phyloP scores from a whole-genome alignment of 2,113 vertebrate species.

The Thomomys bottae region DNA sequence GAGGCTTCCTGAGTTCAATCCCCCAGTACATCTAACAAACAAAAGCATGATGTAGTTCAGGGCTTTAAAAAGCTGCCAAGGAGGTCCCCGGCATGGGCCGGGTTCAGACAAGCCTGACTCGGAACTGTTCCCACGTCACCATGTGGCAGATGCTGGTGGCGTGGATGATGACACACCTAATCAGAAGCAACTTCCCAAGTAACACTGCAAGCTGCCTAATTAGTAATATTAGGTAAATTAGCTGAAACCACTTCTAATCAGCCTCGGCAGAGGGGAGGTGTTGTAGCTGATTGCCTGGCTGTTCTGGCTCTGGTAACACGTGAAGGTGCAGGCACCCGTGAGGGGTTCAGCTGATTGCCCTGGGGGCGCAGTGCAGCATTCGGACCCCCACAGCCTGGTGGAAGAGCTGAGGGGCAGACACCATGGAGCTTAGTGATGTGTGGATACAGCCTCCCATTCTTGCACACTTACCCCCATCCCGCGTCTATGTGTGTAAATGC shows the following conservation, averaged over 20 bases:
- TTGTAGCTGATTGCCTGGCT: slow-evolving; percentile 80
- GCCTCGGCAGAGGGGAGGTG: slow-evolving; percentile 78
- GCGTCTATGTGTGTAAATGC: neutral
- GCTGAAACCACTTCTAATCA: slow-evolving; percentile 85
- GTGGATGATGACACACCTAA: slow-evolving; percentile 75
- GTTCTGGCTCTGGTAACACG: slow-evolving; percentile 78
- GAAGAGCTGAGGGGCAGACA: slow-evolving; percentile 9
- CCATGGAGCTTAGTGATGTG: neutral
- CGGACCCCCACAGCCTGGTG: too few species aligned
- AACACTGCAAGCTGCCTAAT: slow-evolving; percentile 75
- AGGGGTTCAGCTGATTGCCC: slow-evolving; percentile 81
- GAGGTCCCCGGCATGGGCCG: neutral
- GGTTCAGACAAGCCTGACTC: neutral
- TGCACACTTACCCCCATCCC: neutral
- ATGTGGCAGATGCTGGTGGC: slow-evolving; percentile 31
- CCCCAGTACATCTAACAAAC: neutral
- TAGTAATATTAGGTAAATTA: slow-evolving; percentile 73
- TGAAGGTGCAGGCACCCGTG: slow-evolving; percentile 47
- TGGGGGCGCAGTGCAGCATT: slow-evolving; percentile 67
- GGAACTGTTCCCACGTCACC: neutral
- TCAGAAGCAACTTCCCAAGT: slow-evolving; percentile 82
- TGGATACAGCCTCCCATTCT: neutral
- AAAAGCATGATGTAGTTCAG: neutral
- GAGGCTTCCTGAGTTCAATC: too few species aligned
- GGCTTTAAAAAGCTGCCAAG: neutral